These are phyloP conservation scores for Diaphora mendica DNA, from an alignment of 2,888 invertebrate species.

Conservation along the genomic window DNA sequence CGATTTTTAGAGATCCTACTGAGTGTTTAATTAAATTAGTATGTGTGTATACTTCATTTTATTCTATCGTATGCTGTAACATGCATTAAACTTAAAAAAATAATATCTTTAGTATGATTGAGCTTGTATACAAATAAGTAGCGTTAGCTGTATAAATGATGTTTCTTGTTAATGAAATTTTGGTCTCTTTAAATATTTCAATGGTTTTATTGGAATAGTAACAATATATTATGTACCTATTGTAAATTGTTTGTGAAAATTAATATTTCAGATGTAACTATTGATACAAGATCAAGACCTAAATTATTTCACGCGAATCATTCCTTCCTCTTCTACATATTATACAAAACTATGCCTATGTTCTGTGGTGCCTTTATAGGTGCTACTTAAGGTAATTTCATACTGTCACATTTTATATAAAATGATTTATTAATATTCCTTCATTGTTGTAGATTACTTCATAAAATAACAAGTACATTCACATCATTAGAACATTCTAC, in stretches of 20 bases:
- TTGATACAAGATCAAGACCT: neutral
- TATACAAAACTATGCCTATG: neutral
- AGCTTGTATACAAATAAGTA: too few relatives aligned
- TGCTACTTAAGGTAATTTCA: conserved; percentile 7
- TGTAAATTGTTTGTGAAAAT: neutral
- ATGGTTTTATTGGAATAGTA: neutral
- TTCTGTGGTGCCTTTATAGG: conserved; percentile 17
- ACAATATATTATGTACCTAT: neutral
- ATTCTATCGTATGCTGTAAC: neutral
- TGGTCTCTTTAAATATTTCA: neutral
- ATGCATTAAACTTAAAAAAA: too few relatives aligned
- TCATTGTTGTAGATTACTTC: neutral
- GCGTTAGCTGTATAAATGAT: too few relatives aligned
- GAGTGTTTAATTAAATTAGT: neutral
- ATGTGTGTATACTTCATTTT: neutral
- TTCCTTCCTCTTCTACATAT: conserved; percentile 13
- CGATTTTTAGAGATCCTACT: neutral
- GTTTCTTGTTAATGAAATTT: neutral
- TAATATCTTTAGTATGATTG: too few relatives aligned
- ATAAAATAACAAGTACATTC: neutral
- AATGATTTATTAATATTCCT: neutral
- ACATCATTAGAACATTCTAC: neutral
- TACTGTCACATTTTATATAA: neutral
- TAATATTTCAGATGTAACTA: neutral
- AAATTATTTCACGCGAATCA: conserved; percentile 10